A percentile compares a stretch with the other conserved stretches of the same genome.
Evolutionary conservation across 2,113 vertebrate species (phyloP).

Genomic region (Gopherus flavomarginatus): DNA sequence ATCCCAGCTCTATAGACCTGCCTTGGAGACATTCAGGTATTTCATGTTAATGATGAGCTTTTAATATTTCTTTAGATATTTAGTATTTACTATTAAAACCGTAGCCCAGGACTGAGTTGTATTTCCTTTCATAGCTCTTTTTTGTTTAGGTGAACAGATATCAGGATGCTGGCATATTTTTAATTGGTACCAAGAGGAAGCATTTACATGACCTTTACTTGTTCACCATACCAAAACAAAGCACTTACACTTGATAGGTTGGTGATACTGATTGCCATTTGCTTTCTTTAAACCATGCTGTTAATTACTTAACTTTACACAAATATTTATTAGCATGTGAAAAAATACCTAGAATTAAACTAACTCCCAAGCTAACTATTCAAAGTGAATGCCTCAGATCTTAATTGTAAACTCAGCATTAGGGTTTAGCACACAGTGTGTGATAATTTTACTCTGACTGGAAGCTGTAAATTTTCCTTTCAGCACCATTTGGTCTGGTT

Average conservation of each 20-base stretch:
- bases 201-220: not conserved
- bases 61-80: conserved; percentile 18
- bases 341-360: conserved; percentile 22
- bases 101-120: not conserved
- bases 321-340: conserved; percentile 42
- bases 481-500: conserved; percentile 57
- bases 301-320: conserved; percentile 29
- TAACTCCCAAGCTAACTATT: conserved; percentile 46
- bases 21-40: not conserved
- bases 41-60: not conserved
- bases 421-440: conserved; percentile 48
- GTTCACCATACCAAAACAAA: not conserved
- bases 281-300: conserved; percentile 25
- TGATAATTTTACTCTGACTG: conserved; percentile 59
- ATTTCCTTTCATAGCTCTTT: conserved; percentile 39
- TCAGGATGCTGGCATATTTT: conserved; percentile 6
- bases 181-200: not conserved
- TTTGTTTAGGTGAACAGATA: conserved; percentile 1
- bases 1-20: not conserved
- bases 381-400: conserved; percentile 23
- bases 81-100: conserved; percentile 34
- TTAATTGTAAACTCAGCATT: conserved; percentile 57
- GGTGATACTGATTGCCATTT: conserved; percentile 19
- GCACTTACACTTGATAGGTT: not conserved
- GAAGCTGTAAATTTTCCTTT: conserved; percentile 72